These are phyloP conservation scores for Drosophila putrida DNA, from an alignment of 2,888 invertebrate genomes.

Conservation along the genomic window DNA sequence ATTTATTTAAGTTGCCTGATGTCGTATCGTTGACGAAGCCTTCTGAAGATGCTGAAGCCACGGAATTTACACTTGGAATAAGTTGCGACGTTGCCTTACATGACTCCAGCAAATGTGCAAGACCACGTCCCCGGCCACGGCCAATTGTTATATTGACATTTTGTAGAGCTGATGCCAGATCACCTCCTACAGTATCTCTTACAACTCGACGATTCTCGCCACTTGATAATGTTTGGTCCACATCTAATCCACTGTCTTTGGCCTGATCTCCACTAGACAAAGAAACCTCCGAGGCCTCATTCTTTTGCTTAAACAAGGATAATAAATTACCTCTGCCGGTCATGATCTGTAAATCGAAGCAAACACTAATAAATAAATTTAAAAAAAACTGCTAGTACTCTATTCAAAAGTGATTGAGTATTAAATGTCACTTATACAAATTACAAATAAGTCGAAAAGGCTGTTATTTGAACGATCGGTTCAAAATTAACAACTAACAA, in stretches of 20 bases:
- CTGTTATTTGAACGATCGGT: too few species aligned
- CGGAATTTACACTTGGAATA: neutral
- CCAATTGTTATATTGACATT: constrained; percentile 51
- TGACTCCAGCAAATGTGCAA: constrained; percentile 40
- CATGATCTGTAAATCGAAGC: constrained; percentile 52
- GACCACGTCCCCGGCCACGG: constrained; percentile 13
- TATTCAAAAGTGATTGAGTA: neutral
- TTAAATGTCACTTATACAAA: neutral
- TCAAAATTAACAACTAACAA: too few species aligned
- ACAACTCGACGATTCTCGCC: constrained; percentile 17
- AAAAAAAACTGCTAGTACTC: neutral
- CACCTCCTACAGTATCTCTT: constrained; percentile 11
- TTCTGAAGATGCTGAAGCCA: neutral
- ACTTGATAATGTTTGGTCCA: constrained; percentile 37
- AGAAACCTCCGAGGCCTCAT: constrained; percentile 17
- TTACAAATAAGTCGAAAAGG: too few species aligned
- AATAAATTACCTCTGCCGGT: constrained; percentile 62
- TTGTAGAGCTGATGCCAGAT: constrained; percentile 35
- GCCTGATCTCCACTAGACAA: constrained; percentile 31
- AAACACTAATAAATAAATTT: neutral
- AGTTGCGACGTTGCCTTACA: constrained; percentile 19
- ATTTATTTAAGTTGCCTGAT: neutral
- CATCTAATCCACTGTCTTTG: constrained; percentile 57
- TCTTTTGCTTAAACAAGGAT: constrained; percentile 46
- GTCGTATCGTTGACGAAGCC: neutral